These are phyloP conservation scores for Meriones psammophilus DNA, from an alignment of 2,797 vertebrate species.

Conservation along the genomic window DNA sequence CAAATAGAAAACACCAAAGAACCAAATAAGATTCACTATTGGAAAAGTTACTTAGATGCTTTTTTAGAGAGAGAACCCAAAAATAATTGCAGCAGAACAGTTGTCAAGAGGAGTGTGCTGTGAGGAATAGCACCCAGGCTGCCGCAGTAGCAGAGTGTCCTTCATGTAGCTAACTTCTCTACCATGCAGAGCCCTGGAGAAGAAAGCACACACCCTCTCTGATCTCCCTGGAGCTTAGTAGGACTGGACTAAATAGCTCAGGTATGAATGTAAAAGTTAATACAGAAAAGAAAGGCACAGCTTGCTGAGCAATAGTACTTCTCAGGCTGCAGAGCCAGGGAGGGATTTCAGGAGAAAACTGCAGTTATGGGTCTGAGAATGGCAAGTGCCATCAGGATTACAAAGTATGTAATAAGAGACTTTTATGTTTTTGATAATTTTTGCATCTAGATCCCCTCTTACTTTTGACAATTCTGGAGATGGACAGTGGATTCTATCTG, in stretches of 20 bases:
- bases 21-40: not conserved
- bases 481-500: not conserved
- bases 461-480: not conserved
- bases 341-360: conserved; percentile 39
- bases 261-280: conserved; percentile 15
- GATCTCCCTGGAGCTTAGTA: not conserved
- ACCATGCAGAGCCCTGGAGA: too few relatives aligned
- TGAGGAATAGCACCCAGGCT: not conserved
- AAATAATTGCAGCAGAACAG: not conserved
- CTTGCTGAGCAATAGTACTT: not conserved
- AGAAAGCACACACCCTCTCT: not conserved
- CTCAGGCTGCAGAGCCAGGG: not conserved
- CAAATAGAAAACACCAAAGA: not conserved
- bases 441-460: not conserved
- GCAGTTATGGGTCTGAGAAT: not conserved
- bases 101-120: not conserved
- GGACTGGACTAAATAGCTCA: not conserved
- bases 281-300: not conserved
- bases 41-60: not conserved
- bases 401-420: not conserved
- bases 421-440: not conserved
- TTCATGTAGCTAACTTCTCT: not conserved
- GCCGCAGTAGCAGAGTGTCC: rapidly evolving
- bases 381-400: not conserved
- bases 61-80: not conserved